Conservation (phyloP, 1,140 invertebrate genomes). For the Panagrolaimus sp. region DNA sequence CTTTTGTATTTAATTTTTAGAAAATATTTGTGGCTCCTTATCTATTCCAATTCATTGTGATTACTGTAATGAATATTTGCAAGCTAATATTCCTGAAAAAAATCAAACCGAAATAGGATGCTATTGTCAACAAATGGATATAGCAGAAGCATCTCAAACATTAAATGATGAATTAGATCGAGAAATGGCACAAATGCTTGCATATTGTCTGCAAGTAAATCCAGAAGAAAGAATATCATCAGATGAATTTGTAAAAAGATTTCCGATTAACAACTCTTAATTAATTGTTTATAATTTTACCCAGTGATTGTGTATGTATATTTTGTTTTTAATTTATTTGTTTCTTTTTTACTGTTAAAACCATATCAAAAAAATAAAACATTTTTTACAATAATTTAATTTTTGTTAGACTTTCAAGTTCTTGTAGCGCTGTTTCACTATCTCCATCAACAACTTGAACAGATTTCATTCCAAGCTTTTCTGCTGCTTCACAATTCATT, state of each 20-base stretch:
- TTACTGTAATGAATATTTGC: not conserved
- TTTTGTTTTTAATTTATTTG: too few species aligned
- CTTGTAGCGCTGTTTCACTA: not conserved
- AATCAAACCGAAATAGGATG: not conserved
- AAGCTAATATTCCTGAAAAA: not conserved
- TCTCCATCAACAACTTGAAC: constrained; percentile 1
- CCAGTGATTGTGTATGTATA: too few species aligned
- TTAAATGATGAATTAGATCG: not conserved
- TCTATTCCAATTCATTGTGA: not conserved
- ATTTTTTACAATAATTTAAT: not conserved
- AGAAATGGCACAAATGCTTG: not conserved
- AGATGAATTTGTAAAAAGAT: too few species aligned
- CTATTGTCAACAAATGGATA: not conserved
- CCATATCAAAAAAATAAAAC: too few species aligned
- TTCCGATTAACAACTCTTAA: too few species aligned
- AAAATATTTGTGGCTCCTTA: not conserved
- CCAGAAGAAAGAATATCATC: not conserved
- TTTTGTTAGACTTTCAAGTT: not conserved
- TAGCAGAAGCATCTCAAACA: not conserved
- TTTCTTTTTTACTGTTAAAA: too few species aligned
- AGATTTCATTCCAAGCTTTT: constrained; percentile 7
- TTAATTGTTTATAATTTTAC: too few species aligned
- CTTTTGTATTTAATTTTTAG: not conserved
- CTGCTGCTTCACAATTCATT: constrained; percentile 14
- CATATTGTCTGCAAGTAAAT: not conserved